Conservation (phyloP, 2,113 vertebrate species). For the Empidonax traillii region DNA sequence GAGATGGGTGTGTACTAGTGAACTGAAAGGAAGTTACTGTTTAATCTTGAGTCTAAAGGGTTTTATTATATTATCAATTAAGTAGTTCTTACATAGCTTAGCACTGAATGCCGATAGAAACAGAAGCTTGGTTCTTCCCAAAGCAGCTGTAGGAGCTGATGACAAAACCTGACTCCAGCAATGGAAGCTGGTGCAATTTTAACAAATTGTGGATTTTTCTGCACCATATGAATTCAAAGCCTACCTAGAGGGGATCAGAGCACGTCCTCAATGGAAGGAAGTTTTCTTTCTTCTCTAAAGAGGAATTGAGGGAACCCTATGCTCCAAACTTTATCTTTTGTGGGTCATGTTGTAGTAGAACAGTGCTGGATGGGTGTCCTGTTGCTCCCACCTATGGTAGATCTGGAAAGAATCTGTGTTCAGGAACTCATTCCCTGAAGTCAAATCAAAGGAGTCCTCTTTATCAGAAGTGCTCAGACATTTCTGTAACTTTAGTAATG, state of each 20-base stretch:
- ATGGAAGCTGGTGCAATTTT: not conserved
- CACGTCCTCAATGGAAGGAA: not conserved
- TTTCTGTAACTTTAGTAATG: not conserved
- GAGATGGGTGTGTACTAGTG: not conserved
- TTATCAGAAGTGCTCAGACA: not conserved
- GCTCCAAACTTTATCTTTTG: not conserved
- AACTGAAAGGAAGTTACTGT: not conserved
- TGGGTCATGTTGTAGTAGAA: not conserved
- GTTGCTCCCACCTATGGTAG: not conserved
- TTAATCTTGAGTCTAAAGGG: not conserved
- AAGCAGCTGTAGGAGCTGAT: not conserved
- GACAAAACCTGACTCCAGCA: not conserved
- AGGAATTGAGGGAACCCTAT: not conserved
- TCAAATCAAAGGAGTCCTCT: not conserved
- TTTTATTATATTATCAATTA: not conserved
- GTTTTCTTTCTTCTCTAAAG: not conserved
- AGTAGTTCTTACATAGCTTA: not conserved
- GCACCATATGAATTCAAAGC: accelerated
- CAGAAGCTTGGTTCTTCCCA: not conserved
- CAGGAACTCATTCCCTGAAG: not conserved
- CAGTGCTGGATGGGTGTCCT: not conserved
- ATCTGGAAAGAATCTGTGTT: not conserved
- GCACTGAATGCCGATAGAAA: not conserved
- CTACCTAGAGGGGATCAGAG: not conserved
- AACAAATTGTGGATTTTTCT: not conserved